Evolutionary conservation across 2,888 invertebrate species (phyloP).

Genomic region (Drosophila nigricruria): DNA sequence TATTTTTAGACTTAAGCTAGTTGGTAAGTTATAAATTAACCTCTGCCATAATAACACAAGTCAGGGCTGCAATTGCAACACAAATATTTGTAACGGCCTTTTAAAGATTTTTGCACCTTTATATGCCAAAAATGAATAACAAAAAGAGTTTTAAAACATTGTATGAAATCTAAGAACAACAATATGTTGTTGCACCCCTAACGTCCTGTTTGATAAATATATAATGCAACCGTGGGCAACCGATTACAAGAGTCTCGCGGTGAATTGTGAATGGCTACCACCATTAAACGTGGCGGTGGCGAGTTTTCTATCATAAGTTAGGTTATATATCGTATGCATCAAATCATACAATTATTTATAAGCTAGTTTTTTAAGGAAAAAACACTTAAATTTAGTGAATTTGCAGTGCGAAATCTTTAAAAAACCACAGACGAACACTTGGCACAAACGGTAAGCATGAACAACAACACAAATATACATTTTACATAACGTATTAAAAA

Average conservation of each 20-base stretch:
- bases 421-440: conserved; percentile 84
- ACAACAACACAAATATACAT: conserved; percentile 56
- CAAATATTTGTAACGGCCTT: background rate
- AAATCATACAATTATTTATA: conserved; percentile 86
- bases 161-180: no score
- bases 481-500: conserved; percentile 75
- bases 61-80: conserved; percentile 20
- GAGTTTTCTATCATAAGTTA: conserved; percentile 85
- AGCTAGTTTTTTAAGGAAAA: conserved; percentile 86
- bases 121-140: fast-evolving
- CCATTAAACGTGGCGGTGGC: conserved; percentile 80
- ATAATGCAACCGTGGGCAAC: conserved; percentile 45
- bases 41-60: background rate
- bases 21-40: conserved; percentile 13
- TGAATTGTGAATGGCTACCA: conserved; percentile 59
- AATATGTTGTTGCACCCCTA: conserved; percentile 6
- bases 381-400: conserved; percentile 85
- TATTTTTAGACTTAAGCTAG: background rate
- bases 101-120: background rate
- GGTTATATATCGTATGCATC: conserved; percentile 85
- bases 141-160: no score
- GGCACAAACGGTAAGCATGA: conserved; percentile 84
- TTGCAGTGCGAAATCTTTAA: conserved; percentile 85
- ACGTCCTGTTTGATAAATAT: conserved; percentile 8
- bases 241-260: conserved; percentile 48